Base-by-base conservation (phyloP, 2,888 invertebrate species). In the Phanerotoma sp. region DNA sequence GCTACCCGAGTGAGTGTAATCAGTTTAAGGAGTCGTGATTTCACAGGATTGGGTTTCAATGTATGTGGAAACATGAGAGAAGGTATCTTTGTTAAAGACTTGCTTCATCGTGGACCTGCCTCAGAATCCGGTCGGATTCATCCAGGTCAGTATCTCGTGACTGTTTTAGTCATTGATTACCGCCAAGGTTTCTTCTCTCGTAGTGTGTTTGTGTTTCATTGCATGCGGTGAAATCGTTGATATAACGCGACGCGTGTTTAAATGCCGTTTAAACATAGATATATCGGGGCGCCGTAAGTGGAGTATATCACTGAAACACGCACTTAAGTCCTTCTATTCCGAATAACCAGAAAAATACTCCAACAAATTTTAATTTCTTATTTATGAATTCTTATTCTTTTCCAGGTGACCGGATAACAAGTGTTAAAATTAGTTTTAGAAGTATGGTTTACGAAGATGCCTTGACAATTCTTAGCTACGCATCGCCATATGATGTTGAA, bases 381-480 rank as follows among this genome's bases (percentile, higher is more conserved):
- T n/a, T n/a, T n/a, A n/a, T n/a, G n/a, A 38, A 21, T 38, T 16
- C 6, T 46, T 15, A 40, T 21, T 11, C 21, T 54, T 49, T 22
- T 38, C 15, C 81, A 93, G 94, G 94, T 59, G 95, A 95, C 78
- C 85, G 91, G 62, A 93, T 96, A 64, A 85, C 88, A 64, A 88
- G 89, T 64, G 87, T 95, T 57, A 91, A 89, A 49, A 91, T 95
- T 48, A 90, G 89, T 70, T 92, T 94, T 75, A 86, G 88, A 51
- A 91, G 91, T 60, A 93, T 93, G 79, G 93, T 93, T 0, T 86
- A 90, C 70, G 93, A 94, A 73, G 95, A 96, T 70, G 95, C 95
- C 0, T 80, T 94, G 49, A 89, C 91, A 3, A 91, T 96, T 59
- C 79, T 96, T 37, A 92, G 93, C 60, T 91, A 94, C 62, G 94